A percentile compares a stretch with the other conserved stretches of the same genome.
phyloP scores from a whole-genome alignment of 2,888 invertebrate species.

The Leucozona laternaria region DNA sequence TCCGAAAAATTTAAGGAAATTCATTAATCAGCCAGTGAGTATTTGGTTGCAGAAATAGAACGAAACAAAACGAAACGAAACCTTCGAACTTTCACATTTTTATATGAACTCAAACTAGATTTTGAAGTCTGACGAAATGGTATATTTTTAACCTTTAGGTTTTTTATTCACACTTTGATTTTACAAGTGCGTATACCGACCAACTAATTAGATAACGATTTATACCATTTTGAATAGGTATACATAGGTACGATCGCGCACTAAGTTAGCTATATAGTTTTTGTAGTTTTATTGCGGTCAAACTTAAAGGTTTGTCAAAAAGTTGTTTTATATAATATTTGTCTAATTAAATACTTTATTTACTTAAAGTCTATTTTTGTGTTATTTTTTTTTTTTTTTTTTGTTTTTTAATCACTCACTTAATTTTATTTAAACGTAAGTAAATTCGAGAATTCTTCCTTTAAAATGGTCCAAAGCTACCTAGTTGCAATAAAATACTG shows the following conservation, averaged over 20 bases:
- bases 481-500: constrained; percentile 73
- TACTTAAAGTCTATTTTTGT: constrained; percentile 8
- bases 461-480: constrained; percentile 68
- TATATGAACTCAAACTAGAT: constrained; percentile 7
- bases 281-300: background rate
- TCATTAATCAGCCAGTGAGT: background rate
- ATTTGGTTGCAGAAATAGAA: background rate
- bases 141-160: background rate
- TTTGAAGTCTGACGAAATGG: background rate
- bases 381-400: background rate
- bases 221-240: background rate
- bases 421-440: constrained; percentile 40
- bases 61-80: background rate
- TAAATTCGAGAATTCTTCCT: constrained; percentile 48
- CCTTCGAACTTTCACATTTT: background rate
- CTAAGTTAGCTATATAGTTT: background rate
- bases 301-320: background rate
- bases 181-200: background rate
- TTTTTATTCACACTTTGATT: background rate
- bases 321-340: constrained; percentile 6
- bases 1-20: background rate
- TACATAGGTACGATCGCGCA: constrained; percentile 10
- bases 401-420: constrained; percentile 49
- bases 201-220: background rate
- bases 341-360: background rate